phyloP scores from a whole-genome alignment of 2,113 vertebrate genomes.

The Cranoglanis bouderius region DNA sequence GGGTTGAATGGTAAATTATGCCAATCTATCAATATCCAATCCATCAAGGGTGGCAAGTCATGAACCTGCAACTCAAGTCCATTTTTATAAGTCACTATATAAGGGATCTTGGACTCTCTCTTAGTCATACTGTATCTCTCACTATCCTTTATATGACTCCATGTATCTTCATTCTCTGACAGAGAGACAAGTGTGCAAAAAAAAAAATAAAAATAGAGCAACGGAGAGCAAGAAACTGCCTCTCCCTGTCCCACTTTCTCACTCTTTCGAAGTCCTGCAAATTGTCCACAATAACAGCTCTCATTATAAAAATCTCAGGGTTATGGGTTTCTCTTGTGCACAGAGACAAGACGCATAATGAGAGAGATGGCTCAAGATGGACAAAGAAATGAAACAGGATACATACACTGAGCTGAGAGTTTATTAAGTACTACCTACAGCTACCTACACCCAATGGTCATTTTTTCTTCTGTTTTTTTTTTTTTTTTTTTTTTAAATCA shows the following conservation, averaged over 20 bases:
- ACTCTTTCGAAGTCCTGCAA: slow-evolving; percentile 4
- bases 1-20: neutral
- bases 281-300: slow-evolving; percentile 27
- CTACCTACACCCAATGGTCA: neutral
- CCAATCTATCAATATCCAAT: neutral
- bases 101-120: neutral
- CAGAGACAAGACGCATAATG: neutral
- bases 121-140: slow-evolving; percentile 7
- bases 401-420: neutral
- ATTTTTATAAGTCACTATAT: slow-evolving; percentile 8
- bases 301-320: slow-evolving; percentile 33
- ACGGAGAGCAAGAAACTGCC: neutral
- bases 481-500: neutral
- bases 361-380: neutral
- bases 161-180: slow-evolving; percentile 19
- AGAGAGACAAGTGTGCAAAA: slow-evolving; percentile 26
- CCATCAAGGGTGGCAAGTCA: neutral
- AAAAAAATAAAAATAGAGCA: slow-evolving; percentile 7
- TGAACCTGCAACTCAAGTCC: neutral
- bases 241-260: neutral
- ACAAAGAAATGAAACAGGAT: neutral
- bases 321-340: slow-evolving; percentile 37
- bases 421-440: neutral
- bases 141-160: neutral
- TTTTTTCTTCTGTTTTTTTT: no score